phyloP scores from a whole-genome alignment of 2,113 vertebrate species.

The Notiomystis cincta region DNA sequence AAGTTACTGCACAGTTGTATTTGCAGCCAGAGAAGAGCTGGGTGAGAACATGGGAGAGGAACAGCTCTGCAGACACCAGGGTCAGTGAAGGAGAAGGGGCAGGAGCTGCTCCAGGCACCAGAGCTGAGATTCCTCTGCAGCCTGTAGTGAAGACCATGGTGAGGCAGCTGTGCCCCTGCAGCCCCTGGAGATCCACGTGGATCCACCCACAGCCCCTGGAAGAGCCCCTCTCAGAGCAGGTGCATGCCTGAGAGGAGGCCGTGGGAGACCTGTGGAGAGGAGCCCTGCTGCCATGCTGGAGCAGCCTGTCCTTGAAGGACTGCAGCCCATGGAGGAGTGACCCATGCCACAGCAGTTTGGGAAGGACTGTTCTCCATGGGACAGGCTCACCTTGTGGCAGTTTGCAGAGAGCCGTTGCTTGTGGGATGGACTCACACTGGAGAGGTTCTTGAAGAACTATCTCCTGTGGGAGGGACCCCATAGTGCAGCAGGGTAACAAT shows the following conservation, averaged over 20 bases:
- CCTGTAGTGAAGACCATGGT: neutral
- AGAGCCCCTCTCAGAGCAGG: no score
- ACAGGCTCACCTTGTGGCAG: neutral
- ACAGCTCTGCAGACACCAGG: neutral
- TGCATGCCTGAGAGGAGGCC: no score
- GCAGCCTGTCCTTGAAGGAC: neutral
- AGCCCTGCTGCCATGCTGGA: neutral
- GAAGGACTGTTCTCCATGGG: neutral
- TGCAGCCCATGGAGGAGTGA: neutral
- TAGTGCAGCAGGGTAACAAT: neutral
- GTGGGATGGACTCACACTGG: neutral
- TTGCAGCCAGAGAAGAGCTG: neutral
- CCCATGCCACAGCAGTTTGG: rapidly evolving
- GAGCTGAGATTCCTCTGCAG: neutral
- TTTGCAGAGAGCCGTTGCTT: neutral
- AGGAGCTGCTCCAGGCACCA: neutral
- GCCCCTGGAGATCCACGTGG: neutral
- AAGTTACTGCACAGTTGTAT: neutral
- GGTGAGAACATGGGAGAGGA: neutral
- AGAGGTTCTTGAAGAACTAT: neutral
- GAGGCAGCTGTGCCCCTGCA: neutral
- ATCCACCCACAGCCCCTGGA: neutral
- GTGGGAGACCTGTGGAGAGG: no score
- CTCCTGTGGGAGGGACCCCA: neutral
- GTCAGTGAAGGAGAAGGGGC: neutral